Conservation (phyloP, 2,113 vertebrate genomes). For the Acrocephalus arundinaceus region DNA sequence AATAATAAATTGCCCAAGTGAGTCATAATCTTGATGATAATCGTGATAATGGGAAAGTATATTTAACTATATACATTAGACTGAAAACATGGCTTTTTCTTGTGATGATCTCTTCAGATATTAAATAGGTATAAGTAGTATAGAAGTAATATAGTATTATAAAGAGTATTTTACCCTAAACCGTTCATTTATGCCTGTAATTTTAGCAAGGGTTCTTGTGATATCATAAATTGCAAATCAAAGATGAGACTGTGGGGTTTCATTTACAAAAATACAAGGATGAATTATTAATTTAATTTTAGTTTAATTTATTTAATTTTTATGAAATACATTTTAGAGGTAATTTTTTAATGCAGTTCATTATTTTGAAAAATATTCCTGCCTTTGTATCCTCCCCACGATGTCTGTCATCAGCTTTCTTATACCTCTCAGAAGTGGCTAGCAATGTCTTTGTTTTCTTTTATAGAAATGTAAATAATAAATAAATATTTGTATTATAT, state of each 20-base stretch:
- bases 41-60: not conserved
- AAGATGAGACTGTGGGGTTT: not conserved
- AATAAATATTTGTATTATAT: not conserved
- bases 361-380: not conserved
- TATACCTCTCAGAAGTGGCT: not conserved
- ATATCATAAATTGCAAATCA: constrained; percentile 28
- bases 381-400: not conserved
- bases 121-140: not conserved
- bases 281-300: constrained; percentile 4
- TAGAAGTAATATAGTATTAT: not conserved
- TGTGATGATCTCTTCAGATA: not conserved
- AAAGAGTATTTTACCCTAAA: not conserved
- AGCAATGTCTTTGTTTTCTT: not conserved
- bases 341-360: not conserved
- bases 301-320: not conserved
- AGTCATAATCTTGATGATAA: not conserved
- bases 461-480: not conserved
- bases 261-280: constrained; percentile 17
- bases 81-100: not conserved
- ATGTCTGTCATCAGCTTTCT: not conserved
- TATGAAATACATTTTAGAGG: not conserved
- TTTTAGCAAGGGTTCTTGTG: constrained; percentile 3
- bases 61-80: not conserved
- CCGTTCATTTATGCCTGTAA: not conserved
- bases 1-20: not conserved